Percentiles rank a stretch among this genome's conserved stretches.
Evolutionary conservation across 2,888 invertebrate genomes (phyloP).

Genomic region (Labia minor): DNA sequence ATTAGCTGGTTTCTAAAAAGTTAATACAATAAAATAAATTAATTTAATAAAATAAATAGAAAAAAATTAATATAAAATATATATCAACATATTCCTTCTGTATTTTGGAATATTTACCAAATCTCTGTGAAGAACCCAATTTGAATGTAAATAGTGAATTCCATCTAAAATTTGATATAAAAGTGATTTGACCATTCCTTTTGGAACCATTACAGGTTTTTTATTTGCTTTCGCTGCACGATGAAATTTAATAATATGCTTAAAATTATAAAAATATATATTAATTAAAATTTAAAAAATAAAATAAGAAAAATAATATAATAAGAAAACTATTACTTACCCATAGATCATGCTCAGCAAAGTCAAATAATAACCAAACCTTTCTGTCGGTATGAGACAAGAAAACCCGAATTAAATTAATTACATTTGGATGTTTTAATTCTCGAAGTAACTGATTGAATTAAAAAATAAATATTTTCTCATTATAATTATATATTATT

Average conservation of each 20-base stretch:
- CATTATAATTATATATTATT: no score
- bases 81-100: constrained; percentile 16
- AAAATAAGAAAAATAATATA: not conserved
- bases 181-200: constrained; percentile 95
- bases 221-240: constrained; percentile 95
- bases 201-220: constrained; percentile 89
- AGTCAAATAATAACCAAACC: constrained; percentile 95
- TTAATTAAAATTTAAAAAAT: not conserved
- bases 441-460: constrained; percentile 87
- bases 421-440: constrained; percentile 92
- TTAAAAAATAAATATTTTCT: no score
- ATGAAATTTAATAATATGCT: constrained; percentile 97
- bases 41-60: constrained; percentile 16
- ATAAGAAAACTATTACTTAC: constrained; percentile 33
- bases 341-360: constrained; percentile 99
- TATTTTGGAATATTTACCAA: constrained; percentile 49
- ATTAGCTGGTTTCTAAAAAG: constrained; percentile 85
- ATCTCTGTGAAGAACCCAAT: constrained; percentile 98
- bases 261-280: constrained; percentile 29
- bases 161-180: constrained; percentile 97
- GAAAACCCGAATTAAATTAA: constrained; percentile 90
- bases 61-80: constrained; percentile 19
- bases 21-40: constrained; percentile 22
- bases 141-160: constrained; percentile 96
- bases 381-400: constrained; percentile 92